Percentiles rank a stretch among this genome's conserved stretches.
phyloP scores from a whole-genome alignment of 2,113 vertebrate genomes.

The Nicator chloris region DNA sequence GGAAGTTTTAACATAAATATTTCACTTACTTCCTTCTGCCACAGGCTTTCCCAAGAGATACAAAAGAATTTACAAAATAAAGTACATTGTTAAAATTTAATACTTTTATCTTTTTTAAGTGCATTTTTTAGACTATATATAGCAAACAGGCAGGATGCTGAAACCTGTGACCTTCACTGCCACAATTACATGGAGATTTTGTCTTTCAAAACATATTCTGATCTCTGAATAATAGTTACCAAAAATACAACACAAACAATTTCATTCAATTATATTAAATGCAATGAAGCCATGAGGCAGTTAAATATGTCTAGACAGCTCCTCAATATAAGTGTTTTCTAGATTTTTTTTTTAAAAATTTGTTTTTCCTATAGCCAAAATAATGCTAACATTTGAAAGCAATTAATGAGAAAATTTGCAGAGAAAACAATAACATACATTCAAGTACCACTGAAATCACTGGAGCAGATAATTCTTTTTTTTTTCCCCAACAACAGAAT shows the following conservation, averaged over 20 bases:
- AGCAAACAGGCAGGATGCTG: neutral
- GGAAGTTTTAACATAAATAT: neutral
- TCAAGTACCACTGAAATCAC: constrained; percentile 53
- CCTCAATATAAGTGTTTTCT: constrained; percentile 5
- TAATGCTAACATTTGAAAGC: constrained; percentile 54
- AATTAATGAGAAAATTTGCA: constrained; percentile 63
- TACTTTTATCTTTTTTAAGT: neutral
- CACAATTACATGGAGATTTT: neutral
- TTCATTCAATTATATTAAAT: constrained; percentile 53
- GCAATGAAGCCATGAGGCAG: constrained; percentile 39
- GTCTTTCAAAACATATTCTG: constrained; percentile 40
- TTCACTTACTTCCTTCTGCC: neutral
- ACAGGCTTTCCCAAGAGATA: neutral
- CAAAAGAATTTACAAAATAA: constrained; percentile 9
- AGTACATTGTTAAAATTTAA: neutral
- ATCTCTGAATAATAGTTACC: constrained; percentile 41
- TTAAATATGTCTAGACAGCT: constrained; percentile 54
- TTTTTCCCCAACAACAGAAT: constrained; percentile 23
- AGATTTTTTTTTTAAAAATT: constrained; percentile 16
- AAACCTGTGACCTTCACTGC: constrained; percentile 29
- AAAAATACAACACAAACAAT: constrained; percentile 46
- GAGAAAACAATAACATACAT: constrained; percentile 47
- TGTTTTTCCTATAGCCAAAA: constrained; percentile 15
- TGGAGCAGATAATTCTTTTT: constrained; percentile 53
- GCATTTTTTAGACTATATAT: neutral